phyloP scores from a whole-genome alignment of 1,140 invertebrate genomes.

The Drosophila azteca region DNA sequence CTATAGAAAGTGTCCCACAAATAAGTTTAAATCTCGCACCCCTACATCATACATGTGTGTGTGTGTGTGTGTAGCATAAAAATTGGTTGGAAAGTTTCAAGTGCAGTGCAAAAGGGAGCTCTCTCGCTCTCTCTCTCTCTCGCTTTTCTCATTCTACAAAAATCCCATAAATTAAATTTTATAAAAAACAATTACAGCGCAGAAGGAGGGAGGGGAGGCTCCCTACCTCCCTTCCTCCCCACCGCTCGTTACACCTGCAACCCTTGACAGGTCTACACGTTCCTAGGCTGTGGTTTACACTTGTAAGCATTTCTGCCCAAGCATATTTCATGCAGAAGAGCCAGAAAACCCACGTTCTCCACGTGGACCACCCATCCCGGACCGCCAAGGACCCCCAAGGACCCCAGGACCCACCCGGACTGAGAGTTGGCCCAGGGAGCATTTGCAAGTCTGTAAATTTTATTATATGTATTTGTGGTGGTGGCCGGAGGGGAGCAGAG shows the following conservation, averaged over 20 bases:
- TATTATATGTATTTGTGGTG: conserved; percentile 54
- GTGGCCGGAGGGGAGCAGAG: background rate
- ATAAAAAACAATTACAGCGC: conserved; percentile 80
- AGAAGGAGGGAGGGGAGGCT: conserved; percentile 55
- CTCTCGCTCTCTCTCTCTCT: background rate
- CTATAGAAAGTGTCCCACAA: conserved; percentile 8
- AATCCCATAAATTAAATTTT: conserved; percentile 82
- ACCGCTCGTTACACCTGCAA: conserved; percentile 12
- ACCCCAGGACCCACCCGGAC: conserved; percentile 12
- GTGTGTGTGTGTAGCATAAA: conserved; percentile 21
- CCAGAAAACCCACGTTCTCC: background rate
- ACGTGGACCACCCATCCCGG: no score
- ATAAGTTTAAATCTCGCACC: conserved; percentile 74
- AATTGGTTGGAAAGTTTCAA: conserved; percentile 48
- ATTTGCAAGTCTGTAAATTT: conserved; percentile 79
- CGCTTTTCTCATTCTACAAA: conserved; percentile 41
- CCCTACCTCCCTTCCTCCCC: conserved; percentile 4
- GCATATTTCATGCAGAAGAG: conserved; percentile 70
- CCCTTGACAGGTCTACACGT: conserved; percentile 71
- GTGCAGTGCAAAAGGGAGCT: conserved; percentile 34
- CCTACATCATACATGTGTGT: background rate
- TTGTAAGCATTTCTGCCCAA: conserved; percentile 75
- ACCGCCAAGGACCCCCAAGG: no score
- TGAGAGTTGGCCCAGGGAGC: conserved; percentile 17
- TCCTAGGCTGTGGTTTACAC: conserved; percentile 77